Evolutionary conservation across 2,888 invertebrate species (phyloP).

Genomic region (Apodemia mormo): DNA sequence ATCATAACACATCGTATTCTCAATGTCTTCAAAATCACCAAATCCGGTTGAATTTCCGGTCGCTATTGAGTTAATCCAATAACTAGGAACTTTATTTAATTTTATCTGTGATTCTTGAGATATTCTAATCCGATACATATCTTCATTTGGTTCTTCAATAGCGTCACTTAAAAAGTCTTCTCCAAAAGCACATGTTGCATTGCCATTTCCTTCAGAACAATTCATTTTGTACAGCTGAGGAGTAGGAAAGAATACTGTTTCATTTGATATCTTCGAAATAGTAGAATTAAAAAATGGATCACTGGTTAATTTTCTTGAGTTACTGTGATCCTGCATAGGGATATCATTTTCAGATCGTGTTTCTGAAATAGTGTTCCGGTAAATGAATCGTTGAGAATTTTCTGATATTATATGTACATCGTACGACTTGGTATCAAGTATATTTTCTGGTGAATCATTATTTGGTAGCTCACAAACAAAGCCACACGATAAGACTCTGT

Average conservation of each 20-base stretch:
- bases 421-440: constrained; percentile 78
- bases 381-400: constrained; percentile 58
- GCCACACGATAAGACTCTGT: constrained; percentile 79
- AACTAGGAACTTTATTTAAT: constrained; percentile 53
- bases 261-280: constrained; percentile 79
- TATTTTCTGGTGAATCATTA: constrained; percentile 66
- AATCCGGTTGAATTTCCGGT: constrained; percentile 48
- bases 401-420: constrained; percentile 75
- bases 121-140: constrained; percentile 54
- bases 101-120: constrained; percentile 54
- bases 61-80: constrained; percentile 60
- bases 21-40: constrained; percentile 54
- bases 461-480: constrained; percentile 79
- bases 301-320: constrained; percentile 78
- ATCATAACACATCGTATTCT: constrained; percentile 59
- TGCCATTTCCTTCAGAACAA: constrained; percentile 56
- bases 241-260: constrained; percentile 83
- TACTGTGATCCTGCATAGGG: constrained; percentile 75
- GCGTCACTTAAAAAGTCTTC: constrained; percentile 56
- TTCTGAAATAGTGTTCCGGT: constrained; percentile 64
- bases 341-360: constrained; percentile 25
- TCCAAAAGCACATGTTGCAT: constrained; percentile 64
- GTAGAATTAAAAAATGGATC: constrained; percentile 81
- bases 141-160: constrained; percentile 47
- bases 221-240: constrained; percentile 73